Evolutionary conservation across 2,113 vertebrate species (phyloP), one percentile per base, ranked within the genome.

Genomic region (Cheirogaleus medius): DNA sequence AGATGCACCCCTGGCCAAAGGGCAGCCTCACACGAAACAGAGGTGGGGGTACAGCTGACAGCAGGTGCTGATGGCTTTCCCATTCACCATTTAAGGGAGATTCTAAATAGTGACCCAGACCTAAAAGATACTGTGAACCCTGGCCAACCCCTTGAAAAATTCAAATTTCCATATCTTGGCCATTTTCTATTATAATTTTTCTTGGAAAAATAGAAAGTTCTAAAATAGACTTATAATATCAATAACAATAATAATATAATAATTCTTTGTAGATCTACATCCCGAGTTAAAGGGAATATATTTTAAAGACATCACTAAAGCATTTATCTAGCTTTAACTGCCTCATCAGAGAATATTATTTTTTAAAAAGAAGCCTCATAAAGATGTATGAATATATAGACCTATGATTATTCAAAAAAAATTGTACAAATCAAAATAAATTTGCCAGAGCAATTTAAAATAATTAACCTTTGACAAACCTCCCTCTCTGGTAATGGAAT

Each of bases 381-480:
- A 98, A 97, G 96, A 95, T 96, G 95, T 97, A 96, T 98, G 98
- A 99, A 98, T 98, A 98, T 98, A 98, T 97, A 98, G 95, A 56
- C 96, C 78, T 98, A 96, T 99, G 98, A 98, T 99, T 99, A 98
- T 98, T 99, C 94, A 98, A 98, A 98, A 98, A 98, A 98, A 98
- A 97, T 96, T 98, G 97, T 98, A 98, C 98, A 98, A 98, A 99
- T 99, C 98, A 99, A 98, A 99, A 98, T 98, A 99, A 98, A 99
- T 99, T 99, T 99, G 98, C 98, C 83, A 77, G 98, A 98, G 98
- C 98, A 98, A 99, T 99, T 99, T 99, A 98, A 98, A 99, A 99
- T 98, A 99, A 99, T 99, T 99, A 99, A 99, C 98, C 99, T 99
- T 99, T 99, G 98, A 99, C 98, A 99, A 99, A 98, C 98, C 97